Evolutionary conservation across 2,888 invertebrate genomes (phyloP), one percentile per base, ranked within the genome.

Genomic region (Diplazon laetatorius): DNA sequence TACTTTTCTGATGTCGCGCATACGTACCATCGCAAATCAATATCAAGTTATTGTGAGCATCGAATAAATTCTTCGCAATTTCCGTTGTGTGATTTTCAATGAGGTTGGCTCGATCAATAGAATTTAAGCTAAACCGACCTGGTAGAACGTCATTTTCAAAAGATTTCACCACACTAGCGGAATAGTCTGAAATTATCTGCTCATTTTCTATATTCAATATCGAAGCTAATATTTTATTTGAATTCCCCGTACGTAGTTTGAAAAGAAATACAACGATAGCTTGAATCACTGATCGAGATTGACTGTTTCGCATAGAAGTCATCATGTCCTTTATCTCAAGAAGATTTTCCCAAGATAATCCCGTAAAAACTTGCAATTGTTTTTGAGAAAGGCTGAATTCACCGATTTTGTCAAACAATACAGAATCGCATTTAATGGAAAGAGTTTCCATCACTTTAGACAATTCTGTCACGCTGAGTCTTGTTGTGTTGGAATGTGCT

Each of bases 101-200:
- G 4, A 84, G 80, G 55, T 76, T 63, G 9, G 82, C 48, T 39
- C 83, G 63, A 12, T 66, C 70, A 65, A 62, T 16, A 60, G 80
- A 25, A 16, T 20, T 8, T 44, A 81, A 70, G 55, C 78, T 79
- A 68, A 84, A 84, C 10, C 66, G 25, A 6, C 10, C 22, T 16
- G 83, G 65, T 60, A 85, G 52, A 25, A 83, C 55, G 70, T 84
- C 80, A 50, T 82, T 83, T 75, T 84, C 78, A 70, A 84, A 84
- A 18, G 81, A 71, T 16, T 77, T 70, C 16, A 84, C 39, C 0
- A 84, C 76, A 10, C 79, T 73, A 5, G 52, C 44, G n/a, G 44
- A 80, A 70, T 63, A 83, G 30, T 82, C 73, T 35, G 83, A 85
- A 2, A 84, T 78, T 14, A 35, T 20, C 39, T 82, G 79, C 50